Conservation (phyloP, 2,113 vertebrate species). For the Erythrolamprus reginae region DNA sequence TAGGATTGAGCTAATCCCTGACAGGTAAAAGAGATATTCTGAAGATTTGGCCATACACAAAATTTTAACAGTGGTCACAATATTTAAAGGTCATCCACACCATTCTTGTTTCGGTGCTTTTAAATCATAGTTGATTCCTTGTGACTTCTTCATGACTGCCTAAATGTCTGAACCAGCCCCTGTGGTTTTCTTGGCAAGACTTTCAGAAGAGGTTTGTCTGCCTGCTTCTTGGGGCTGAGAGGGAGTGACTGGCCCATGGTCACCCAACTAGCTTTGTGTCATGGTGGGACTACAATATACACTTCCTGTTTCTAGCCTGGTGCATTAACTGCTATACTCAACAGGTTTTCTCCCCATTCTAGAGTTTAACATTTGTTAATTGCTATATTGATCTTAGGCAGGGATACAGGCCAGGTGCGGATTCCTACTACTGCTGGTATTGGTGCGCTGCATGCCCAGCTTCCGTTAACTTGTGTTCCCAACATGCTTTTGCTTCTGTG, state of each 20-base stretch:
- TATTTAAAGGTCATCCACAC: neutral
- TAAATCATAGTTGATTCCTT: neutral
- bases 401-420: neutral
- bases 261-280: neutral
- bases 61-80: neutral
- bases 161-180: neutral
- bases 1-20: too few relatives aligned
- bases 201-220: neutral
- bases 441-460: too few relatives aligned
- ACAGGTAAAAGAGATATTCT: too few relatives aligned
- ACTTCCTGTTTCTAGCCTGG: neutral
- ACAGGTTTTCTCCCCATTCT: neutral
- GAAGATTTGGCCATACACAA: neutral
- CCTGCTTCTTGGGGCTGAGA: neutral
- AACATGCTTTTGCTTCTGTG: too few relatives aligned
- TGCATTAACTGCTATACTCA: neutral
- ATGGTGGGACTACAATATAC: neutral
- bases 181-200: neutral
- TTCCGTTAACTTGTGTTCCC: too few relatives aligned
- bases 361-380: neutral
- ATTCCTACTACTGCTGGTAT: too few relatives aligned
- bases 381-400: neutral
- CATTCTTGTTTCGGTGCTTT: neutral
- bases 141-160: neutral
- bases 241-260: neutral